Evolutionary conservation across 2,113 vertebrate species (phyloP), one percentile per base, ranked within the genome.

Genomic region (Otolemur garnettii): DNA sequence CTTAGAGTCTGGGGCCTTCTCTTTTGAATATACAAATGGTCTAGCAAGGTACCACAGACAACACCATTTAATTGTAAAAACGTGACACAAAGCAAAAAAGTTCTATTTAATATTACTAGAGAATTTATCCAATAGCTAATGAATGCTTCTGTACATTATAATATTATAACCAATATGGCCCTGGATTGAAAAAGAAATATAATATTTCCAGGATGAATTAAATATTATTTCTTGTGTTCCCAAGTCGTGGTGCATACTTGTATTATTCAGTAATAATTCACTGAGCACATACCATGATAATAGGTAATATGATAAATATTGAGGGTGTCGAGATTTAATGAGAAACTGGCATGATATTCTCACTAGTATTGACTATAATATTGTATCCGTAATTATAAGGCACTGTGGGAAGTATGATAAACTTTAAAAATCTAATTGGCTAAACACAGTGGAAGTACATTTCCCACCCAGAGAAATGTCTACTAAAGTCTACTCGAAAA

Each of bases 21-120:
- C 72, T 78, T 93, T 55, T 38, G 79, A 97, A 97, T 97, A 97
- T 94, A 97, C 1, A 86, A 96, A 90, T 82, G 94, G 94, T 53
- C 83, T 28, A 78, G 85, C 74, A 77, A 74, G 19, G 24, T 45
- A 57, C 68, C 74, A 71, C 8, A 66, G 74, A 82, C 93, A 89
- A 11, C 24, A 33, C 64, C 55, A 50, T 82, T 60, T 79, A 69
- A 87, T n/a, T 22, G 28, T n/a, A n/a, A 74, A 74, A 66, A 38
- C 12, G 0, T 33, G 74, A 57, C 66, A 71, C 6, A 62, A 86
- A 87, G 96, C 30, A 91, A 55, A 94, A 94, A 93, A 72, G 35
- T 71, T 74, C 72, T 42, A 8, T 68, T 66, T 88, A 45, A 83
- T 72, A 86, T 88, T 88, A 91, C 71, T 83, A 91, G 88, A 87